A percentile compares a stretch with the other conserved stretches of the same genome.
Evolutionary conservation across 2,113 vertebrate genomes (phyloP).

Genomic region (Micronisus gabar): DNA sequence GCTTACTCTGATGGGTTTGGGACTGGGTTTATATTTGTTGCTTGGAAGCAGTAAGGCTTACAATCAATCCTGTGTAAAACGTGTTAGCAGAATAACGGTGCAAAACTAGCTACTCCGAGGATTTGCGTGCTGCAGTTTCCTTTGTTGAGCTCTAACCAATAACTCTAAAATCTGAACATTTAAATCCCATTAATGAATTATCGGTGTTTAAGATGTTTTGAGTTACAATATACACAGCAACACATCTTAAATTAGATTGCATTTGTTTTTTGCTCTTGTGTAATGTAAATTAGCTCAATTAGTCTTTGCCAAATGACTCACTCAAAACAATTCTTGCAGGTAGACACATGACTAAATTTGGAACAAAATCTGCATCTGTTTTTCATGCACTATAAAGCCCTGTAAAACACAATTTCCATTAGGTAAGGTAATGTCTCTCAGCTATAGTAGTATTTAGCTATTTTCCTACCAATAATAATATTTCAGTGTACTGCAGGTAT

Average conservation of each 20-base stretch:
- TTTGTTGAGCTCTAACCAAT: not conserved
- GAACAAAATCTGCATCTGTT: not conserved
- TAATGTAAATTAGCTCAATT: not conserved
- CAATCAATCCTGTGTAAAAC: not conserved
- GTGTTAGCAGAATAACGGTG: not conserved
- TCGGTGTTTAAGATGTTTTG: not conserved
- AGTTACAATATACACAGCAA: not conserved
- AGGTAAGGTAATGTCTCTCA: not conserved
- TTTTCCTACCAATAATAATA: not conserved
- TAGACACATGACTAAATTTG: not conserved
- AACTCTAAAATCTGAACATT: not conserved
- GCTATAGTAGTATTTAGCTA: not conserved
- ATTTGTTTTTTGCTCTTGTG: not conserved
- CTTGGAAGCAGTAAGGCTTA: not conserved
- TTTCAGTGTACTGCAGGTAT: not conserved
- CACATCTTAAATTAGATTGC: not conserved
- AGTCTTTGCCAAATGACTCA: constrained; percentile 13
- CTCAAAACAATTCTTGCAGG: not conserved
- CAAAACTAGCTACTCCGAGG: not conserved
- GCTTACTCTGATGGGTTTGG: not conserved
- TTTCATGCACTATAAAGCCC: not conserved
- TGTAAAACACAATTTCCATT: not conserved
- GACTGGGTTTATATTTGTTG: not conserved
- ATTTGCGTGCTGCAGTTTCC: not conserved
- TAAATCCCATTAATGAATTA: constrained; percentile 1